Base-by-base conservation (phyloP, 2,888 invertebrate species). In the Chrysolina americana region DNA sequence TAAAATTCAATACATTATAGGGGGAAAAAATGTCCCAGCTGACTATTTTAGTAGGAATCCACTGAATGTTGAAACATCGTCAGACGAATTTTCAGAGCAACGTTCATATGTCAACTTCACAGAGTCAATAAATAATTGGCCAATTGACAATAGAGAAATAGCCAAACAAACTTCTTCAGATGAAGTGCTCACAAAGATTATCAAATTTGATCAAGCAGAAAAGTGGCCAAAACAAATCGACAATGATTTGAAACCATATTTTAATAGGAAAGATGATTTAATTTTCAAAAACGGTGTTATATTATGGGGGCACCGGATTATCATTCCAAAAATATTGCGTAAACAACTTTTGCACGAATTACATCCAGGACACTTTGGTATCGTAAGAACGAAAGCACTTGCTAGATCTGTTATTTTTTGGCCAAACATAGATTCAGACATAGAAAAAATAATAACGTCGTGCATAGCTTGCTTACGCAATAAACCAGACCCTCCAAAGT, bases 81-180 rank as follows among this genome's bases (percentile, higher is more conserved):
- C 17, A 17, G 36, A 44, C 3, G 44, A 70, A 47, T 9, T 44
- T 28, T 17, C 13, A 5, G 44, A 64, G 13, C 23, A 41, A 44
- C 5, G 44, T n/a, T n/a, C n/a, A n/a, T 70, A 63, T 23, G 21
- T 70, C 17, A 63, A 70, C 19, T 70, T 70, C 19, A 70, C 70
- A 47, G 36, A 62, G 23, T 44, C 21, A 41, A 47, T 63, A 28
- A 23, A 15, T 11, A 2, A 47, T 2, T 70, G 63, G 64, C 64
- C 70, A 28, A 70, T 63, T 15, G 63, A 64, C 23, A 63, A 70
- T n/a, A 50, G 28, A 21, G 19, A 64, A 36, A 13, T 70, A 2
- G 28, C 17, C n/a, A n/a, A n/a, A 21, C 15, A 70, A 48, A 70
- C 64, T 44, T 1, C 10, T 11, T 15, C 21, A 47, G 64, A 70